Percentiles rank a stretch among this genome's conserved stretches.
Conservation (phyloP, 2,888 invertebrate species). For the Apoda limacodes region DNA sequence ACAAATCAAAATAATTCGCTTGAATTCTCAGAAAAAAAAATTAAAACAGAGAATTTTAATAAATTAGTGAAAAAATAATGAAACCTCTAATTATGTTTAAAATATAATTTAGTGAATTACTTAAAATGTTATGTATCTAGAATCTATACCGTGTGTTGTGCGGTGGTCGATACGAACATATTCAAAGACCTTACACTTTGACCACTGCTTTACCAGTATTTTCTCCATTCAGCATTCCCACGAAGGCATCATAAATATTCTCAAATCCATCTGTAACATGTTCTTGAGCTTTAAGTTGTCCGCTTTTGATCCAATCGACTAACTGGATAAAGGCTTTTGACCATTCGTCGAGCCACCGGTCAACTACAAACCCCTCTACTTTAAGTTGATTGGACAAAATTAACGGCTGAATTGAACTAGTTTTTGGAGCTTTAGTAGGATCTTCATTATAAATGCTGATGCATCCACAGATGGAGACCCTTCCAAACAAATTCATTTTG, state of each 20-base stretch:
- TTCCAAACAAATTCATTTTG: conserved; percentile 65
- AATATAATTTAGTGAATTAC: too few species aligned
- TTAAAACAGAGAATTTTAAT: too few species aligned
- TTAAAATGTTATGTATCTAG: too few species aligned
- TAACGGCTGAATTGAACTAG: conserved; percentile 58
- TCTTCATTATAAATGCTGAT: conserved; percentile 44
- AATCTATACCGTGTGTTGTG: too few species aligned
- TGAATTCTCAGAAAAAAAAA: too few species aligned
- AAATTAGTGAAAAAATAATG: too few species aligned
- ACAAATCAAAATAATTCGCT: too few species aligned
- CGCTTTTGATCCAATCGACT: conserved; percentile 71
- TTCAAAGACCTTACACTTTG: conserved; percentile 66
- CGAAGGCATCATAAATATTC: conserved; percentile 75
- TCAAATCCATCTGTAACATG: conserved; percentile 78
- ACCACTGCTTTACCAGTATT: conserved; percentile 79
- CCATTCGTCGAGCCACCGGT: conserved; percentile 67
- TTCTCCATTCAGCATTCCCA: conserved; percentile 72
- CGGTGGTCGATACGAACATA: too few species aligned
- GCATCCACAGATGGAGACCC: conserved; percentile 35
- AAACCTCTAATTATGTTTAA: too few species aligned
- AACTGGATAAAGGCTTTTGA: conserved; percentile 71
- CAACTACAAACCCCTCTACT: conserved; percentile 71
- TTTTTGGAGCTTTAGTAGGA: conserved; percentile 27
- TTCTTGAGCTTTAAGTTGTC: conserved; percentile 74
- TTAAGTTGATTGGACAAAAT: conserved; percentile 70